Conservation (phyloP, 2,888 invertebrate genomes). For the Lasioglossum calceatum region DNA sequence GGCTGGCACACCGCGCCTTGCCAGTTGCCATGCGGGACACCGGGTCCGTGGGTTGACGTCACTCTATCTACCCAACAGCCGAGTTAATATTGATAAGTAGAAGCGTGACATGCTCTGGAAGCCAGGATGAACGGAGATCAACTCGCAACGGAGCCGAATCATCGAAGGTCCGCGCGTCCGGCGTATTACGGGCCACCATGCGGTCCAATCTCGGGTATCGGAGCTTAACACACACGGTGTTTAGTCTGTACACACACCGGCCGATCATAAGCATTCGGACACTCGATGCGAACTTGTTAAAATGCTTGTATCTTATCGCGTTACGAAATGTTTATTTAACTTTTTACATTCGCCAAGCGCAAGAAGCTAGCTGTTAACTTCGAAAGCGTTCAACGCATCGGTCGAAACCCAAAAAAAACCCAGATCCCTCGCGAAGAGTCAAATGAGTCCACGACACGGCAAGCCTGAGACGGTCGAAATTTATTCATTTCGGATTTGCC, state of each 20-base stretch:
- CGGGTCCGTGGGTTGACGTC: constrained; percentile 75
- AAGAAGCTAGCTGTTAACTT: no score
- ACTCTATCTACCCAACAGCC: constrained; percentile 74
- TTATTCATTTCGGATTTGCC: not conserved
- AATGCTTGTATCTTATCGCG: not conserved
- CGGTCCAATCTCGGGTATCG: constrained; percentile 9
- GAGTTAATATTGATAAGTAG: constrained; percentile 81
- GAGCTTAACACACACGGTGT: not conserved
- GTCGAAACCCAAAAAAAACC: not conserved
- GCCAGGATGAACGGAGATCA: constrained; percentile 44
- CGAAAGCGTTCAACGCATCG: not conserved
- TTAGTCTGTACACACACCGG: not conserved
- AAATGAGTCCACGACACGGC: not conserved
- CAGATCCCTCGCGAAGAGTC: not conserved
- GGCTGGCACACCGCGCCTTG: constrained; percentile 48
- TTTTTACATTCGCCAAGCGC: not conserved
- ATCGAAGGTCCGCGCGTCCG: constrained; percentile 8
- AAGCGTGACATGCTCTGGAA: constrained; percentile 58
- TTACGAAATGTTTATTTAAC: not conserved
- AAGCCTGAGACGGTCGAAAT: not conserved
- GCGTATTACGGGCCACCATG: constrained; percentile 10
- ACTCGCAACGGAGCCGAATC: constrained; percentile 14
- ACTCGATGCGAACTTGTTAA: not conserved
- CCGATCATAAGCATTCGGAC: not conserved
- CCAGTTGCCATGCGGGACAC: constrained; percentile 81